Base-by-base conservation (phyloP, 2,797 vertebrate species). In the Xiphophorus birchmanni region DNA sequence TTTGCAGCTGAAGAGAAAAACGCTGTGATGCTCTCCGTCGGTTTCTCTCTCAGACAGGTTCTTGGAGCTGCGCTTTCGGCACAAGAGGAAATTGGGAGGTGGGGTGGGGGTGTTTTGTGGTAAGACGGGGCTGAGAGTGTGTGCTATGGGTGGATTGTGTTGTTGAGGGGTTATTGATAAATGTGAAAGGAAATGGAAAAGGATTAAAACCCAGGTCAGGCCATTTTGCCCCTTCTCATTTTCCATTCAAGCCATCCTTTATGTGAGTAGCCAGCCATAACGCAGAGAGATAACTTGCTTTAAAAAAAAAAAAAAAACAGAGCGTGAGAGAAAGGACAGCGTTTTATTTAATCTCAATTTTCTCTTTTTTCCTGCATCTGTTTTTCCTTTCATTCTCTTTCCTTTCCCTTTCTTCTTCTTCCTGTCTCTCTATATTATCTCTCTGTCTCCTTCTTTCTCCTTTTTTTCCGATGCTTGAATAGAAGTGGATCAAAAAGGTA, bases 401-500 rank as follows among this genome's bases (percentile, higher is more conserved):
- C 93, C 95, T 96, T 95, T 96, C 94, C 94, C 94, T 96, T 95
- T 95, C 96, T 96, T 94, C 91, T 87, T 91, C 90, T 94, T 87
- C 44, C 91, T 94, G 88, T 93, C 90, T 96, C 95, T 96, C 95
- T 96, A 94, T 94, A 95, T 96, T 95, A 85, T 96, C 96, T 97
- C 94, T 95, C 96, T 96, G 93, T 96, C 95, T 96, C 95, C 96
- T 91, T 94, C 90, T 93, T 90, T 91, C 88, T 95, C 96, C 94
- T 97, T 97, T 97, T 98, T 97, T 98, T 97, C 97, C 96, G 97
- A 98, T 97, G 97, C 97, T 97, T 98, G 97, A 98, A 97, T 98
- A 98, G 97, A 98, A 98, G 97, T 98, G 97, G 97, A 98, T 96
- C 97, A 98, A 97, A 98, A 98, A 98, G 97, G 97, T 98, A 98